phyloP scores from a whole-genome alignment of 2,888 invertebrate species.

The Beris morrisii region DNA sequence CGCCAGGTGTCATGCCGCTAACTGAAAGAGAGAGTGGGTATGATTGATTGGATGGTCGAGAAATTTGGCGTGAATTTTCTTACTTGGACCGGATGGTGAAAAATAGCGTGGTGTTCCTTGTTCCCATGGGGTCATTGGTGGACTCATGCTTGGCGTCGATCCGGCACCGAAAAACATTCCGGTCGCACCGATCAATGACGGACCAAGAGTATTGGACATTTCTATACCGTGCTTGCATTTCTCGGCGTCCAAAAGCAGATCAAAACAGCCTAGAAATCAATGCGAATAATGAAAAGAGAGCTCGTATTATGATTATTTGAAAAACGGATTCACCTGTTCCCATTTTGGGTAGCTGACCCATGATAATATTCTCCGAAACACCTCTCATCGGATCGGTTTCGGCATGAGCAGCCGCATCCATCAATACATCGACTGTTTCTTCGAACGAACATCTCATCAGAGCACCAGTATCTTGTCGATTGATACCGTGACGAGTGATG shows the following conservation, averaged over 20 bases:
- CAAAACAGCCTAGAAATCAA: conserved; percentile 77
- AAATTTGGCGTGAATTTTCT: conserved; percentile 46
- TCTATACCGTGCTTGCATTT: conserved; percentile 99
- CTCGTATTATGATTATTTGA: too few relatives aligned
- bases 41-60: not conserved
- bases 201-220: conserved; percentile 76
- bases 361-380: conserved; percentile 98
- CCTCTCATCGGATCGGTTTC: conserved; percentile 98
- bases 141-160: conserved; percentile 85
- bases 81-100: conserved; percentile 79
- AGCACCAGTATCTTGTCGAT: conserved; percentile 96
- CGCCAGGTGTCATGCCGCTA: conserved; percentile 96
- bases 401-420: conserved; percentile 99
- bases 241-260: conserved; percentile 93
- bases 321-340: conserved; percentile 72
- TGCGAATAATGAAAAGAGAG: not conserved
- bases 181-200: conserved; percentile 62
- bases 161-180: conserved; percentile 73
- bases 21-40: too few relatives aligned
- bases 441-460: conserved; percentile 99
- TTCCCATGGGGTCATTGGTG: conserved; percentile 88
- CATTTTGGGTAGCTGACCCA: conserved; percentile 97
- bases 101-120: conserved; percentile 78
- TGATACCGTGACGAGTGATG: conserved; percentile 99
- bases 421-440: conserved; percentile 97